Percentiles rank a stretch among this genome's conserved stretches.
phyloP scores from a whole-genome alignment of 2,113 vertebrate species.

The Nycticryphes semicollaris region DNA sequence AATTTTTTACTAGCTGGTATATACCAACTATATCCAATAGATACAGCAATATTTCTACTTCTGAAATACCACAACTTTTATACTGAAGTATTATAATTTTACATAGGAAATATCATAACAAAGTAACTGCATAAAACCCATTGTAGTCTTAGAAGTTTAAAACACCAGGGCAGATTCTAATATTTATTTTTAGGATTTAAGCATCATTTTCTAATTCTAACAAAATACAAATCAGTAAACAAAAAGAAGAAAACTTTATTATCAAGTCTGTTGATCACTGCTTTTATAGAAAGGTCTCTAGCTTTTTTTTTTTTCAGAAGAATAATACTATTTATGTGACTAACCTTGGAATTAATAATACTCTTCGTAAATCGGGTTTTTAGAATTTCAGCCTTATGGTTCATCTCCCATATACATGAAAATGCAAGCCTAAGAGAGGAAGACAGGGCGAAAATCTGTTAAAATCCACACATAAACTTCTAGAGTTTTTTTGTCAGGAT shows the following conservation, averaged over 20 bases:
- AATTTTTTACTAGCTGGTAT: not conserved
- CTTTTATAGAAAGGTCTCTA: not conserved
- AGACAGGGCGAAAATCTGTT: not conserved
- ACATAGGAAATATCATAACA: not conserved
- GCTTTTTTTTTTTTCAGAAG: not conserved
- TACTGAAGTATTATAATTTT: not conserved
- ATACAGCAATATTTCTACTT: not conserved
- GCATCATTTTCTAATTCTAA: not conserved
- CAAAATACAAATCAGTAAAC: not conserved
- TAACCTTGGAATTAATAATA: constrained; percentile 95
- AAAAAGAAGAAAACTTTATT: not conserved
- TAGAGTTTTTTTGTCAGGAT: not conserved
- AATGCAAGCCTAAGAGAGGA: constrained; percentile 84
- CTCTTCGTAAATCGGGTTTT: constrained; percentile 94
- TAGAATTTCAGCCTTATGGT: constrained; percentile 87
- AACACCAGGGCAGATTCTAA: not conserved
- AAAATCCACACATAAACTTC: not conserved
- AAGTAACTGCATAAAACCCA: not conserved
- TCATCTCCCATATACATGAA: constrained; percentile 98
- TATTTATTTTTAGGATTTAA: not conserved
- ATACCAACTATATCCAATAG: not conserved
- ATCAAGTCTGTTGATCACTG: not conserved
- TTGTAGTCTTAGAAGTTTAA: not conserved
- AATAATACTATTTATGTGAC: not conserved
- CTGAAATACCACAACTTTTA: not conserved